Percentiles rank a stretch among this genome's conserved stretches.
Conservation (phyloP, 2,888 invertebrate genomes). For the Phaonia tiefii region DNA sequence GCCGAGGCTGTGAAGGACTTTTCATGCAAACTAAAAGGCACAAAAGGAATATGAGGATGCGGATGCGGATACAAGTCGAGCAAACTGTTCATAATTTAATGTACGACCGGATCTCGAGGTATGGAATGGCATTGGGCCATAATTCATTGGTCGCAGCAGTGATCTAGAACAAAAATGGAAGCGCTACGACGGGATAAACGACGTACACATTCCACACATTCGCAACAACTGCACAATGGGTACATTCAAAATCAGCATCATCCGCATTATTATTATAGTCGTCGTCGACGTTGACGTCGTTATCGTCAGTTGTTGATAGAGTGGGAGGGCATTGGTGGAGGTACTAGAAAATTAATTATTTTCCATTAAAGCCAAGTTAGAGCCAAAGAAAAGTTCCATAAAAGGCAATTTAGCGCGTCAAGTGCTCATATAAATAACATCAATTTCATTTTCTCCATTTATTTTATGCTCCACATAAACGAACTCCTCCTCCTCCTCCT, state of each 20-base stretch:
- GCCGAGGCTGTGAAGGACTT: conserved; percentile 16
- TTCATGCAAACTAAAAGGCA: conserved; percentile 1
- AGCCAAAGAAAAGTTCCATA: conserved; percentile 78
- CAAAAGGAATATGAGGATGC: conserved; percentile 19
- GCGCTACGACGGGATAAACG: conserved; percentile 18
- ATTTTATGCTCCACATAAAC: conserved; percentile 46
- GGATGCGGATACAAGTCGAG: conserved; percentile 15
- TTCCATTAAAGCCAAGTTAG: conserved; percentile 81
- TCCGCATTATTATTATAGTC: conserved; percentile 12
- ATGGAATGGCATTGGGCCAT: conserved; percentile 67
- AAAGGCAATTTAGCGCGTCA: conserved; percentile 81
- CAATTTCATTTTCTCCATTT: conserved; percentile 75
- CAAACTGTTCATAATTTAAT: conserved; percentile 65
- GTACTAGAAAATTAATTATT: conserved; percentile 81
- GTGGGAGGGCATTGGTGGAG: conserved; percentile 65
- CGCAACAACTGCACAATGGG: not conserved
- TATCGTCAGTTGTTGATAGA: too few relatives aligned
- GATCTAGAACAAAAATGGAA: conserved; percentile 33
- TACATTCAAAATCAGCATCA: conserved; percentile 17
- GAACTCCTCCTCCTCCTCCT: conserved; percentile 15
- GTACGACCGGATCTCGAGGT: conserved; percentile 47
- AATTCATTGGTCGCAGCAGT: conserved; percentile 69
- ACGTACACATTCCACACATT: conserved; percentile 22
- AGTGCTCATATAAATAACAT: conserved; percentile 81
- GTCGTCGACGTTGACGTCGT: not conserved